These are phyloP conservation scores for Hypocryptadius cinnamomeus DNA, from an alignment of 2,113 vertebrate genomes.

Conservation along the genomic window DNA sequence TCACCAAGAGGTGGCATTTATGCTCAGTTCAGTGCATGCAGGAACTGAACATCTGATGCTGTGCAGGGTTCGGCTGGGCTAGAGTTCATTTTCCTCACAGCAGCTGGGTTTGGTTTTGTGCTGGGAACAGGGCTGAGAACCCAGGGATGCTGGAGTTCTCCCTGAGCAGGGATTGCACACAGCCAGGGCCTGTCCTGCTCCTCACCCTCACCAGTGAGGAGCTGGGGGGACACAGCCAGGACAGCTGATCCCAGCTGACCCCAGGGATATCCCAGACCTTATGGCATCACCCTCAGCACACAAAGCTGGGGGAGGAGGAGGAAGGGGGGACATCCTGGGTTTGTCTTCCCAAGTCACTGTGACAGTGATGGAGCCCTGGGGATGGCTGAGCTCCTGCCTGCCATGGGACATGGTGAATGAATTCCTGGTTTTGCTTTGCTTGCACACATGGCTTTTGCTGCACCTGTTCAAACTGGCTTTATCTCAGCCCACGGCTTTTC, in stretches of 20 bases:
- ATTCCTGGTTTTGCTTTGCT: neutral
- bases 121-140: neutral
- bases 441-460: neutral
- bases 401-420: neutral
- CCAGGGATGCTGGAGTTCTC: neutral
- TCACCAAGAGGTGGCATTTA: neutral
- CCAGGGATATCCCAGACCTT: neutral
- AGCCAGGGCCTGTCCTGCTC: neutral
- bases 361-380: neutral
- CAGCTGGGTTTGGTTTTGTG: neutral
- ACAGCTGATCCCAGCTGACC: neutral
- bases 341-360: neutral
- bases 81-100: neutral
- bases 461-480: neutral
- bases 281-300: neutral
- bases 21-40: neutral
- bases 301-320: neutral
- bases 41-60: neutral
- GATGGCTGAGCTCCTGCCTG: neutral
- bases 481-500: neutral
- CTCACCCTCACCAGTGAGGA: neutral
- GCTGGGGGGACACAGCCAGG: neutral
- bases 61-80: neutral
- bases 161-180: neutral
- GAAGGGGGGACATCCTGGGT: neutral